phyloP scores from a whole-genome alignment of 2,797 vertebrate species.

The Stomatorhinus walkeri region DNA sequence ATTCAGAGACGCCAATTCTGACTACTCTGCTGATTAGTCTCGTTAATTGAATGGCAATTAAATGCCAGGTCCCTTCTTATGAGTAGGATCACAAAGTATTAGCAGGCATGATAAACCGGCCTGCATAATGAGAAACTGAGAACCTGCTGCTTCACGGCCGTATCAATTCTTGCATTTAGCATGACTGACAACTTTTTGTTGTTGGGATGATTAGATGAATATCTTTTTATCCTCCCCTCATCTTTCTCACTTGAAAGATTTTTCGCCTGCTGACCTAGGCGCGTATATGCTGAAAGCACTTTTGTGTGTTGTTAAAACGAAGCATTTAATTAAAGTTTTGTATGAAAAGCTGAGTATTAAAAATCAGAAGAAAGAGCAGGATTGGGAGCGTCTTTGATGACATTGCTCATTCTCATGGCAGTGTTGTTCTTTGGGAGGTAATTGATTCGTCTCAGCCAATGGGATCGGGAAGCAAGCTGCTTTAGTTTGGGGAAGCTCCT shows the following conservation, averaged over 20 bases:
- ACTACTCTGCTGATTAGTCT: slow-evolving; percentile 50
- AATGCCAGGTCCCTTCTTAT: slow-evolving; percentile 57
- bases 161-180: neutral
- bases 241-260: neutral
- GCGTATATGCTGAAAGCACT: neutral
- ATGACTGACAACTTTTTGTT: neutral
- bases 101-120: slow-evolving; percentile 25
- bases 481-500: neutral
- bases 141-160: slow-evolving; percentile 24
- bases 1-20: slow-evolving; percentile 26
- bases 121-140: slow-evolving; percentile 33
- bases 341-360: neutral
- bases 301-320: slow-evolving; percentile 2
- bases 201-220: neutral
- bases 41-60: slow-evolving; percentile 68
- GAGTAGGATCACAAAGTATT: slow-evolving; percentile 45
- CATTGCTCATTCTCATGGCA: neutral
- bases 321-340: slow-evolving; percentile 10
- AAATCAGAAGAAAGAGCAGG: neutral
- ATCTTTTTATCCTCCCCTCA: neutral
- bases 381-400: neutral
- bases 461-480: neutral
- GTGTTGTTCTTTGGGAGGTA: neutral
- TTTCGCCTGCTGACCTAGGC: neutral
- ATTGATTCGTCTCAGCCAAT: neutral